Base-by-base conservation (phyloP, 2,888 invertebrate species). In the Protodeltote pygarga region DNA sequence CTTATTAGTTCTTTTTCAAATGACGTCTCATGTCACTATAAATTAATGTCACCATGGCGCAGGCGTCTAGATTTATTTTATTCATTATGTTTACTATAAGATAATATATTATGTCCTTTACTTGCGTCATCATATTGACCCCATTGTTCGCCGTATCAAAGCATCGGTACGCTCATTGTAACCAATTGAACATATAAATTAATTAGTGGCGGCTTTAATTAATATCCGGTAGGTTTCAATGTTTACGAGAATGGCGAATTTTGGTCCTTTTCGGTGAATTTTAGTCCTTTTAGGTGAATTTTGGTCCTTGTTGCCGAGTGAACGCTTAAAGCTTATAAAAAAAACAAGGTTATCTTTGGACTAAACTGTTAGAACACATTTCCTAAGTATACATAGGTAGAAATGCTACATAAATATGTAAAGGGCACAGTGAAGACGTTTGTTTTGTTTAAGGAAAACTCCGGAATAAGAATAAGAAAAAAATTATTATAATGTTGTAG, bases 71-170 rank as follows among this genome's bases (percentile, higher is more conserved):
- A 52, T 34, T 60, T 9, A 25, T 21, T 10, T 3, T 39, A 15
- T 25, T n/a, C 20, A 21, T 33, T 10, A 28, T 29, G 17, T 41
- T 48, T 24, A 24, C 11, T 14, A 13, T 24, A 28, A 39, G 49
- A 48, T 38, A 37, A 25, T 21, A 59, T 14, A n/a, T 14, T 10
- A 5, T 25, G 16, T 37, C 14, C n/a, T 33, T 34, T 10, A 25
- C 5, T 27, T 25, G n/a, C 49, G 40, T 64, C 33, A 37, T 64
- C 33, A 41, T 57, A 23, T 41, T 65, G 57, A 59, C 65, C 60
- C 23, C 40, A 31, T 55, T 55, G 37, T 38, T 8, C 10, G 20
- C n/a, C 10, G 15, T 38, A 29, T 33, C 37, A 28, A 2, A 15
- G 25, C 65, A 34, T 47, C 25, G 23, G 17, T 40, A 35, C 37